These are phyloP conservation scores for Enteromius argenteus DNA, from an alignment of 2,797 vertebrate species.

Conservation along the genomic window DNA sequence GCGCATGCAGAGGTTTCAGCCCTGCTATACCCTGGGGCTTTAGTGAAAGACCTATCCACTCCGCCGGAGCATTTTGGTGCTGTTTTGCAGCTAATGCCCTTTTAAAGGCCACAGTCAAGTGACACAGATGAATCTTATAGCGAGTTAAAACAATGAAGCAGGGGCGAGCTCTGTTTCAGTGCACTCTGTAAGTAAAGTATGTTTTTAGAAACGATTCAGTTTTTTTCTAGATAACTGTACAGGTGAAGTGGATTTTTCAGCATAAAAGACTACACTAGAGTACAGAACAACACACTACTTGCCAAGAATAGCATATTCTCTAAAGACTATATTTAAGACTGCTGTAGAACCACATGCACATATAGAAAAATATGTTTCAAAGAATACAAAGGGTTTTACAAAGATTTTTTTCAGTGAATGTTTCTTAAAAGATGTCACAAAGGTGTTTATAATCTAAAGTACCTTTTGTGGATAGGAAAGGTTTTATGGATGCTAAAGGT, in stretches of 20 bases:
- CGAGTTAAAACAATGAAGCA: constrained; percentile 45
- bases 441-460: neutral
- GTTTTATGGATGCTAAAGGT: neutral
- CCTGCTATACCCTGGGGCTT: constrained; percentile 40
- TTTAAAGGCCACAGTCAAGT: constrained; percentile 58
- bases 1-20: constrained; percentile 36
- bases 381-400: neutral
- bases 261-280: neutral
- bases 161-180: neutral
- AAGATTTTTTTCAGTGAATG: neutral
- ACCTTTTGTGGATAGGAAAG: neutral
- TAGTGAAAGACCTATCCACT: constrained; percentile 53
- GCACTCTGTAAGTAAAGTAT: constrained; percentile 30
- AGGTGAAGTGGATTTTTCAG: neutral
- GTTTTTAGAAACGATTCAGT: neutral
- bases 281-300: neutral
- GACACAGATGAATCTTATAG: constrained; percentile 45
- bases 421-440: neutral
- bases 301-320: neutral
- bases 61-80: constrained; percentile 50
- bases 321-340: neutral
- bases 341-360: neutral
- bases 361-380: neutral
- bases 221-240: constrained; percentile 17
- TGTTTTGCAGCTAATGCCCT: constrained; percentile 57